Evolutionary conservation across 1,140 invertebrate species (phyloP).

Genomic region (Nasonia giraulti): DNA sequence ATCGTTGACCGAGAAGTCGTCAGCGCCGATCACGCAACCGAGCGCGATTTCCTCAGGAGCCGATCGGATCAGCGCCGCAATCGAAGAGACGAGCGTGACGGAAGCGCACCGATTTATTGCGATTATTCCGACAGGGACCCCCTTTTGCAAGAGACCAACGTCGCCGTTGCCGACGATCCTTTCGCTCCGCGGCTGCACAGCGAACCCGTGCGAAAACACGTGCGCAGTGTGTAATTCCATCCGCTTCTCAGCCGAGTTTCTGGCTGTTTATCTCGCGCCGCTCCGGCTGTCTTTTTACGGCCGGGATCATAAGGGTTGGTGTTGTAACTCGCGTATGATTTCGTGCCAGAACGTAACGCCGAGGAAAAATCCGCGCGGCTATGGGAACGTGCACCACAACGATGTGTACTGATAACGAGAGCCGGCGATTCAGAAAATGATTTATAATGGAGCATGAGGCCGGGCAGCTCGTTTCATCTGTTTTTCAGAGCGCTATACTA

Average conservation of each 20-base stretch:
- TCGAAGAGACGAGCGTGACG: no score
- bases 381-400: background rate
- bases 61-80: no score
- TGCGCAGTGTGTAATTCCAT: background rate
- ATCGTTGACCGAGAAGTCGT: background rate
- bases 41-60: background rate
- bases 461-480: no score
- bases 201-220: background rate
- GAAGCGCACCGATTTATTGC: background rate
- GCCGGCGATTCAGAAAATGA: background rate
- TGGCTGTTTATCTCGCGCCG: background rate
- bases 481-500: no score
- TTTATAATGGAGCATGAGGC: background rate
- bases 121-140: background rate
- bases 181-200: background rate
- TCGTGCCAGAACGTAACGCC: background rate
- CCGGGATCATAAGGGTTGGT: slow-evolving; percentile 21
- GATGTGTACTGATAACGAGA: slow-evolving; percentile 24
- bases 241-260: slow-evolving; percentile 3
- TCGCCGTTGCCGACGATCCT: background rate
- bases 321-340: slow-evolving; percentile 27
- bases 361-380: background rate
- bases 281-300: background rate
- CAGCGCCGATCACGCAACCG: background rate
- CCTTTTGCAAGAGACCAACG: background rate